Evolutionary conservation across 2,888 invertebrate species (phyloP), one percentile per base, ranked within the genome.

Genomic region (Pyrrhosoma nymphula): DNA sequence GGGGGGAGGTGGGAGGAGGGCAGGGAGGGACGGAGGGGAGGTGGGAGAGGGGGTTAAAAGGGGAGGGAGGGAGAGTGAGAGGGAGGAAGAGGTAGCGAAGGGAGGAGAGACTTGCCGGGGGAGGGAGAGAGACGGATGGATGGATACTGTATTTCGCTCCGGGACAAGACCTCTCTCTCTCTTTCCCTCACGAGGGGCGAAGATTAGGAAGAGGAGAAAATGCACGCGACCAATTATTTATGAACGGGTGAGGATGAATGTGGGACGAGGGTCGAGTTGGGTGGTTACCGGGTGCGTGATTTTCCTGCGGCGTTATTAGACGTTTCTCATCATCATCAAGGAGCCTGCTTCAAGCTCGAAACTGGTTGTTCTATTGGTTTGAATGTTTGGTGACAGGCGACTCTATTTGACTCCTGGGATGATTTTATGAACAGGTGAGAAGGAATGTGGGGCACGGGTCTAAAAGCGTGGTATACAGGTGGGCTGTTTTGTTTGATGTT

Each of bases 111-210:
- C 35, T 30, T 35, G 35, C 30, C 16, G n/a, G 47, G 55, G 47
- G 89, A 89, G 89, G 20, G n/a, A 89, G 89, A 47, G n/a, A 89
- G 89, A 47, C 35, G 55, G 82, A 82, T 82, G 82, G 82, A 35
- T 82, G 82, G 82, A 82, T 82, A 82, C 82, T 82, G 82, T 82
- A 82, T 82, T 82, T 82, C 82, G 82, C 82, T 82, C 82, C 82
- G 82, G 82, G 82, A 82, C 82, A 82, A 82, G 82, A 26, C 82
- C 82, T n/a, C n/a, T 16, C 30, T 75, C 75, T 75, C 82, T n/a
- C 60, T 20, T 20, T 60, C 10, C 60, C 82, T 82, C 82, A 18
- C 82, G 82, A 82, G 82, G 75, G n/a, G 82, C 35, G 2, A 82
- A 82, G 82, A 35, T 82, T 82, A 82, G 82, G 82, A 82, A 23